Base-by-base conservation (phyloP, 2,888 invertebrate genomes). In the Anoplius nigerrimus region DNA sequence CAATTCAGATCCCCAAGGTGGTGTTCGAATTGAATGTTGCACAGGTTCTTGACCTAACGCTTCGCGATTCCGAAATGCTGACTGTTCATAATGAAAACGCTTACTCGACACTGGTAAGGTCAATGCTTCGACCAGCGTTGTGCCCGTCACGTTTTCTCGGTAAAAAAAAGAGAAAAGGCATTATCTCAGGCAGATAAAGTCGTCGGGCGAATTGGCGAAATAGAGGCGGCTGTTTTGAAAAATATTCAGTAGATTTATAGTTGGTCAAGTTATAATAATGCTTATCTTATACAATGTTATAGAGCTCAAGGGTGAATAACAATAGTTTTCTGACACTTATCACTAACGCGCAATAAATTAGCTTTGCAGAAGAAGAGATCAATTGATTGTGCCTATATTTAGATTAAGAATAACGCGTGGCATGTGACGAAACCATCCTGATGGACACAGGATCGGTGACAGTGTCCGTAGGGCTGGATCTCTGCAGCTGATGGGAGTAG, bases 401-500 rank as follows among this genome's bases (percentile, higher is more conserved):
- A 45, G 43, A 72, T 78, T 80, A 85, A 63, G 84, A 64, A 66
- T 81, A 84, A 63, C 85, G 82, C 43, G 83, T 73, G 27, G 82
- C 68, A 66, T 82, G 83, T 51, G 84, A 71, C 63, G 81, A 78
- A 78, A 88, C 85, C 86, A 88, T 87, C 80, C 88, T 83, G 61
- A 88, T 86, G 60, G 87, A 86, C 48, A 84, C 86, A 24, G 87
- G 86, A 80, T 88, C 86, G 43, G 85, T 84, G 60, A 83, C 84
- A 42, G 84, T 82, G 63, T 87, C 86, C 18, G 86, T 85, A 52
- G 87, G 88, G 75, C 87, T 87, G 43, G 87, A 85, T 80, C 86
- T 84, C 74, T 86, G 88, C 72, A 85, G 86, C 70, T 85, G 88
- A 80, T 87, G 87, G 22, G 88, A 79, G 70, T 86, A 88, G 80